These are phyloP conservation scores for Vulpes vulpes DNA, from an alignment of 2,113 vertebrate species.

Conservation along the genomic window DNA sequence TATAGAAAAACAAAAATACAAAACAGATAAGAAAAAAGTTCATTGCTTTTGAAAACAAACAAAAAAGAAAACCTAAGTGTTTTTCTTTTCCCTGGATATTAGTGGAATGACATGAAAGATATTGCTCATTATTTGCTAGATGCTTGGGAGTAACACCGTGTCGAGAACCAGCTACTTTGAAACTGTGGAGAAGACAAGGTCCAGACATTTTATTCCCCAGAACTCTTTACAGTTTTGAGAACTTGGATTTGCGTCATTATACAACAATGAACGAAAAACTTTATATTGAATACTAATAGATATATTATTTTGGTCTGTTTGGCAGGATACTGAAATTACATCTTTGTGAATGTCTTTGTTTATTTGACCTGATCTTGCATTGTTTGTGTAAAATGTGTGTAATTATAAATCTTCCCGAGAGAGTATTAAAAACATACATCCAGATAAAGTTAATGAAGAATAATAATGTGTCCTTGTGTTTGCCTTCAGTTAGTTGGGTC, in stretches of 20 bases:
- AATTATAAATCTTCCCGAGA: neutral
- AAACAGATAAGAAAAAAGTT: neutral
- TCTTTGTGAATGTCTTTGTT: neutral
- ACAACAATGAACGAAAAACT: neutral
- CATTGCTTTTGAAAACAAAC: constrained; percentile 9
- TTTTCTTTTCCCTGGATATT: neutral
- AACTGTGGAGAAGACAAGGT: neutral
- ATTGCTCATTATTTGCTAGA: neutral
- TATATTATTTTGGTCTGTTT: neutral
- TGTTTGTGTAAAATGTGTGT: neutral
- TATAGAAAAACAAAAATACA: constrained; percentile 9
- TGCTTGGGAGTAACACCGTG: neutral
- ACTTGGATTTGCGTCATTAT: neutral
- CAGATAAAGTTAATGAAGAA: constrained; percentile 22
- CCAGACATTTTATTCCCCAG: neutral
- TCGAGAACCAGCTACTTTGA: neutral
- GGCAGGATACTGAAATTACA: neutral
- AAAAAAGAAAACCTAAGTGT: neutral
- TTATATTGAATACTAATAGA: neutral
- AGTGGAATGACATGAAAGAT: neutral
- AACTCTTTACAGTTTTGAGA: neutral
- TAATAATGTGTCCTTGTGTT: neutral
- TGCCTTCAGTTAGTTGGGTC: neutral
- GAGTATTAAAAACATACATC: neutral
- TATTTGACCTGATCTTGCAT: constrained; percentile 3